These are phyloP conservation scores for Cyclura pinguis DNA, from an alignment of 2,797 vertebrate genomes.

Conservation along the genomic window DNA sequence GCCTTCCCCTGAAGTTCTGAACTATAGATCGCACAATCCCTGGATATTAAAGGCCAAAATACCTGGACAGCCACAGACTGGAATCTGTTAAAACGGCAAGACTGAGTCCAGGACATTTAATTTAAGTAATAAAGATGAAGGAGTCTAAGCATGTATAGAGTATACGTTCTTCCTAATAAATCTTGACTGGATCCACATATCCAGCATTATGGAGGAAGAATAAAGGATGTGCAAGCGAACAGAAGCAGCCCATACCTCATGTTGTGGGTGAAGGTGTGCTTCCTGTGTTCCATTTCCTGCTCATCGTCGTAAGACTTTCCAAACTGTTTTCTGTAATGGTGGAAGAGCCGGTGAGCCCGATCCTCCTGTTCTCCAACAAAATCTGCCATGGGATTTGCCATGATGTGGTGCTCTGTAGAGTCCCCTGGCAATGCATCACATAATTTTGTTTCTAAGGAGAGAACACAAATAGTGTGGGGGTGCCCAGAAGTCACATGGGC, in stretches of 20 bases:
- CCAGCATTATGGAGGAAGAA: neutral
- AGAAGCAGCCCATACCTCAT: conserved; percentile 75
- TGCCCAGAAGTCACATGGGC: too few species aligned
- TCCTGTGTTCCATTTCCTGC: conserved; percentile 83
- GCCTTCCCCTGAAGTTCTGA: neutral
- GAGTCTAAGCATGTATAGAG: neutral
- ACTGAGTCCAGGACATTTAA: neutral
- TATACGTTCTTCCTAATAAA: neutral
- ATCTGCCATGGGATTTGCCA: conserved; percentile 89
- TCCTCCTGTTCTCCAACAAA: conserved; percentile 80
- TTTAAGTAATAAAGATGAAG: neutral
- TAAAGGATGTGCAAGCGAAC: neutral
- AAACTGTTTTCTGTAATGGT: conserved; percentile 79
- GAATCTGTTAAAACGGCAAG: neutral
- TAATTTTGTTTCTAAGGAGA: conserved; percentile 43
- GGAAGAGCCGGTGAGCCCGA: conserved; percentile 78
- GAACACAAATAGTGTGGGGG: neutral
- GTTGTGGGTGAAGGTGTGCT: conserved; percentile 84
- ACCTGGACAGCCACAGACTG: neutral
- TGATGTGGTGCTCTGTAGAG: conserved; percentile 77
- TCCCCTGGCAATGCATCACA: conserved; percentile 19
- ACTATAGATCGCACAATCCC: neutral
- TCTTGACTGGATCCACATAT: too few species aligned
- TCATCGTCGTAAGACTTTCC: conserved; percentile 74
- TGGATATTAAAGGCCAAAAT: neutral